These are phyloP conservation scores for Orycteropus afer DNA, from an alignment of 2,113 vertebrate species.

Conservation along the genomic window DNA sequence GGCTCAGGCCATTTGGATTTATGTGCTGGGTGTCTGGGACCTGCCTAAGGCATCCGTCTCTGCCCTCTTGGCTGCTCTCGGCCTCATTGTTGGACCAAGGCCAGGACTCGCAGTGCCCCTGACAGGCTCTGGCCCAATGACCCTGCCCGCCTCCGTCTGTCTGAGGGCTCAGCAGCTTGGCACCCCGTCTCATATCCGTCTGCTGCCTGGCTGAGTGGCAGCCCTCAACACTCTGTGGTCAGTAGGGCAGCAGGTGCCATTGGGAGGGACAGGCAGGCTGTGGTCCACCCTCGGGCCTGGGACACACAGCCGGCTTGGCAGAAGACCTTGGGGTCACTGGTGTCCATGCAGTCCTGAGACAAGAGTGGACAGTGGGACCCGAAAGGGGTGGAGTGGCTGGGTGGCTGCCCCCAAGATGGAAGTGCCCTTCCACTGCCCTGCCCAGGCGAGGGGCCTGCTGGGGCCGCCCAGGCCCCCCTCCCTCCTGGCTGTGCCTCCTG, in stretches of 20 bases:
- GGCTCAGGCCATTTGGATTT: rapidly evolving
- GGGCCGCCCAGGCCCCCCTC: rapidly evolving
- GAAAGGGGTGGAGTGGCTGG: neutral
- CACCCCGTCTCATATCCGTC: no score
- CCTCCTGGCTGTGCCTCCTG: no score
- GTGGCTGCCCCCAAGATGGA: rapidly evolving
- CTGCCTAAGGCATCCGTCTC: rapidly evolving
- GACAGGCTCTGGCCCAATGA: neutral
- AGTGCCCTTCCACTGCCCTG: rapidly evolving
- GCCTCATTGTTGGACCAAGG: neutral
- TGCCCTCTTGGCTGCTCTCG: rapidly evolving
- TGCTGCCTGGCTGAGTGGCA: neutral
- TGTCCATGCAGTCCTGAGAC: neutral
- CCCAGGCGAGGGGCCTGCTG: neutral
- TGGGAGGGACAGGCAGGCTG: neutral
- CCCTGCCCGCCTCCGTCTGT: neutral
- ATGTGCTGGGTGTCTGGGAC: no score
- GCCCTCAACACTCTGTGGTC: neutral
- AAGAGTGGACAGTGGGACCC: neutral
- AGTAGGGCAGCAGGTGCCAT: neutral
- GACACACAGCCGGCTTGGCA: no score
- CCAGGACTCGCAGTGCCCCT: neutral
- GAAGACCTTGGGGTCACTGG: neutral
- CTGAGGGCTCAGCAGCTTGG: neutral
- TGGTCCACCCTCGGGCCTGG: neutral